Percentiles rank a stretch among this genome's conserved stretches.
Evolutionary conservation across 2,113 vertebrate genomes (phyloP).

Genomic region (Brachyistius frenatus): DNA sequence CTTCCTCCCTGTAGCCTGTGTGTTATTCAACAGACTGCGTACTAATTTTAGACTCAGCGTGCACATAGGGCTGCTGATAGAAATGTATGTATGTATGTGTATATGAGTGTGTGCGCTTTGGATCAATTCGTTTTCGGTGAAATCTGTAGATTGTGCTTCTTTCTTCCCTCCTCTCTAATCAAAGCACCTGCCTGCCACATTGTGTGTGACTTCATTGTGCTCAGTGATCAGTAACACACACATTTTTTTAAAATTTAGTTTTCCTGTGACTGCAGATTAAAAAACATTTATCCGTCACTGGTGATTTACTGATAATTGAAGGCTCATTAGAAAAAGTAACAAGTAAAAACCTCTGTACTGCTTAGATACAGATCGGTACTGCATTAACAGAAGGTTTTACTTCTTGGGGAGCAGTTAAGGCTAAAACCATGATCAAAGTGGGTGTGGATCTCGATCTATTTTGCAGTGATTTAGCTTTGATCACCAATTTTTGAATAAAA

Average conservation of each 20-base stretch:
- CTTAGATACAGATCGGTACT: no score
- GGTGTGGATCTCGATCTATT: no score
- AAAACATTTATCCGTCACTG: no score
- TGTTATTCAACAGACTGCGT: conserved; percentile 69
- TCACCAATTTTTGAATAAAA: no score
- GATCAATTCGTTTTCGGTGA: conserved; percentile 67
- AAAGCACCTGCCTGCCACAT: conserved; percentile 22
- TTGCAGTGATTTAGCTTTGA: no score
- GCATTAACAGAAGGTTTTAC: no score
- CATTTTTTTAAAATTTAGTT: background rate
- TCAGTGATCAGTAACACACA: background rate
- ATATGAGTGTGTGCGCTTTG: conserved; percentile 20
- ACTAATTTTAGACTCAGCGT: conserved; percentile 76
- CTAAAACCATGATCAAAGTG: no score
- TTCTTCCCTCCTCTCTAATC: conserved; percentile 29
- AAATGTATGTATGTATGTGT: conserved; percentile 22
- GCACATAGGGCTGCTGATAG: conserved; percentile 57
- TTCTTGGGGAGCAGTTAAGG: no score
- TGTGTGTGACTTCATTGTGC: conserved; percentile 1
- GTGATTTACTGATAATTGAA: no score
- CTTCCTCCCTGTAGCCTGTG: conserved; percentile 61
- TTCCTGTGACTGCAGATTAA: background rate
- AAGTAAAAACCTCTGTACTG: no score
- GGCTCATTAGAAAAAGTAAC: no score
- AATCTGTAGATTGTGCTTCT: conserved; percentile 57